Percentiles rank a stretch among this genome's conserved stretches.
These are phyloP conservation scores for Cottus gobio DNA, from an alignment of 2,113 vertebrate species.

Conservation along the genomic window DNA sequence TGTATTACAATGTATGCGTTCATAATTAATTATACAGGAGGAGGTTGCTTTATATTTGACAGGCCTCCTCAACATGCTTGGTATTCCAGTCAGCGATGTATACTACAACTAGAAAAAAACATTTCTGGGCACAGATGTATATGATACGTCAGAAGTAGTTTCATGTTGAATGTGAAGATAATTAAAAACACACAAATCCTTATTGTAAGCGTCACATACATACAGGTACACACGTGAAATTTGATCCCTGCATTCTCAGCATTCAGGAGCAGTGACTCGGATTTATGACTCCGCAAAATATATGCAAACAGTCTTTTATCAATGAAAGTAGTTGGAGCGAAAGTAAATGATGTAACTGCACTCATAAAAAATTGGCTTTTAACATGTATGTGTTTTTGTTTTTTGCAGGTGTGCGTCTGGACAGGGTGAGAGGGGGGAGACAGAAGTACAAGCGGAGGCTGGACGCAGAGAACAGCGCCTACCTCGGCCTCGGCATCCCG, in stretches of 20 bases:
- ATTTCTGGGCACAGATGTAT: not conserved
- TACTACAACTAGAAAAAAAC: not conserved
- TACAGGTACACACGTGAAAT: not conserved
- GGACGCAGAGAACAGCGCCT: conserved; percentile 90
- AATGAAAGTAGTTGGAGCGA: not conserved
- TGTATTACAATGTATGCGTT: not conserved
- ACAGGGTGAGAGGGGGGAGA: conserved; percentile 95
- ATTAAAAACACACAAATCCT: not conserved
- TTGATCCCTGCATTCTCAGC: not conserved
- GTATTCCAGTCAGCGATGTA: not conserved
- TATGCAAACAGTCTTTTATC: not conserved
- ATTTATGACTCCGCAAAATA: conserved; percentile 40
- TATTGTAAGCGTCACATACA: not conserved
- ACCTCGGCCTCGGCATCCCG: conserved; percentile 90
- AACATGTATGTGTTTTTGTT: not conserved
- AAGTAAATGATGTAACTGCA: not conserved
- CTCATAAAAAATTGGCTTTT: not conserved
- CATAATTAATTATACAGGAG: not conserved
- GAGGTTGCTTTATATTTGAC: not conserved
- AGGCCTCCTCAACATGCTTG: not conserved
- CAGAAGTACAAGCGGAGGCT: conserved; percentile 97
- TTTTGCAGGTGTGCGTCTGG: conserved; percentile 92
- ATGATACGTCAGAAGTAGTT: not conserved
- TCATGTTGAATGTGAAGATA: not conserved
- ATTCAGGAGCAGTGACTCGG: not conserved